These are phyloP conservation scores for Andrena marginata DNA, from an alignment of 2,888 invertebrate species.

Conservation along the genomic window DNA sequence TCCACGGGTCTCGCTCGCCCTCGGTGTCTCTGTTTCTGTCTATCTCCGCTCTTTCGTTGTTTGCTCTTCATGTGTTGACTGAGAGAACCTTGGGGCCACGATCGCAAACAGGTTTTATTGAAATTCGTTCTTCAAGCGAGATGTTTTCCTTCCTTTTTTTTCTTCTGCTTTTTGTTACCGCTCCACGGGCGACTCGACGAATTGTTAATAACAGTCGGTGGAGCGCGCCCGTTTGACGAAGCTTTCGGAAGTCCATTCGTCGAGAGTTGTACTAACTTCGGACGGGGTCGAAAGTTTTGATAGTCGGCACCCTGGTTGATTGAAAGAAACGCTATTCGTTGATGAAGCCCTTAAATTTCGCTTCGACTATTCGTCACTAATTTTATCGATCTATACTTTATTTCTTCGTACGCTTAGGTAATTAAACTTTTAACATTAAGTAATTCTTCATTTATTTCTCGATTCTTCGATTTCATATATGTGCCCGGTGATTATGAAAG, in stretches of 20 bases:
- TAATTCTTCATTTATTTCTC: too few species aligned
- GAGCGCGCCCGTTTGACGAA: neutral
- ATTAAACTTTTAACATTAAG: too few species aligned
- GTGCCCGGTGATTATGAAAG: too few species aligned
- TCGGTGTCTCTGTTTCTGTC: constrained; percentile 21
- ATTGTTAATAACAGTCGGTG: constrained; percentile 10
- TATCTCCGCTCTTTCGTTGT: constrained; percentile 29
- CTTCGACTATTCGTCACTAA: too few species aligned
- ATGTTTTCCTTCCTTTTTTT: neutral
- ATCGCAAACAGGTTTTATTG: constrained; percentile 54
- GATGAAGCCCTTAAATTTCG: too few species aligned
- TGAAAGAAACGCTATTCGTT: too few species aligned
- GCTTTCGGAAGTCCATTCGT: neutral
- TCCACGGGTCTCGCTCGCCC: constrained; percentile 1
- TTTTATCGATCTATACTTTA: too few species aligned
- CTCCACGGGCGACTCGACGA: neutral
- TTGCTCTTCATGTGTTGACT: constrained; percentile 48
- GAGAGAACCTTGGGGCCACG: constrained; percentile 25
- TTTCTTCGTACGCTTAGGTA: too few species aligned
- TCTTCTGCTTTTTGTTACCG: neutral
- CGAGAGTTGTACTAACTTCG: neutral
- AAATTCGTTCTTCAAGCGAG: constrained; percentile 36
- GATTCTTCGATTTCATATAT: too few species aligned
- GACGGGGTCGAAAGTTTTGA: neutral
- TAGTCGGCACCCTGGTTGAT: too few species aligned